Conservation (phyloP, 2,797 vertebrate species). For the Somateria mollissima region DNA sequence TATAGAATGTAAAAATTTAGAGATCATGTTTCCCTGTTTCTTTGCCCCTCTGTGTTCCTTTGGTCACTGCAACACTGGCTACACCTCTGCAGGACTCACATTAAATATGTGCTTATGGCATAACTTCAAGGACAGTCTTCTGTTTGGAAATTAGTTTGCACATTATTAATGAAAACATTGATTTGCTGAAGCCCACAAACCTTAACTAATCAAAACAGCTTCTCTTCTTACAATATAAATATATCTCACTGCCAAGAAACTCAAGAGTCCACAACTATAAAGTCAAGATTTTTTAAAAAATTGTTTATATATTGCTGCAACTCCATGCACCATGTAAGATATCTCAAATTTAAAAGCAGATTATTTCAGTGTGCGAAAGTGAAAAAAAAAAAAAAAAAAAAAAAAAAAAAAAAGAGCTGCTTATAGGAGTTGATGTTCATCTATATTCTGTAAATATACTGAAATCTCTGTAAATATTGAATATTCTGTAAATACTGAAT, state of each 20-base stretch:
- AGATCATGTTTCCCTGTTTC: neutral
- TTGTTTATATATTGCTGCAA: neutral
- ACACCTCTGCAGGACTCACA: neutral
- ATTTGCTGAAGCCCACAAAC: neutral
- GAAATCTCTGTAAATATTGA: no score
- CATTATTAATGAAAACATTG: neutral
- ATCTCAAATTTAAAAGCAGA: neutral
- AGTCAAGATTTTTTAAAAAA: neutral
- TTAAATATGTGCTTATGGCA: neutral
- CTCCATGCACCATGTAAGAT: neutral
- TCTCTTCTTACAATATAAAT: neutral
- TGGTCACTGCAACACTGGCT: neutral
- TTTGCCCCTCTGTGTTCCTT: neutral
- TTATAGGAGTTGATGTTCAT: neutral
- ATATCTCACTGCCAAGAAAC: neutral
- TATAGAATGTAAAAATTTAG: neutral
- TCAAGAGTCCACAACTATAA: neutral
- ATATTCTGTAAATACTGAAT: neutral
- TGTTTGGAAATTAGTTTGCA: neutral
- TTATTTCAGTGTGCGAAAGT: neutral
- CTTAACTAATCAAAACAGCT: neutral
- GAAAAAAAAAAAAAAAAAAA: neutral
- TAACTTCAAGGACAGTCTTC: neutral
- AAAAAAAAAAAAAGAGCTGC: neutral
- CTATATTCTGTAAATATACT: neutral